Base-by-base conservation (phyloP, 1,140 invertebrate species). In the Drosophila rufa region DNA sequence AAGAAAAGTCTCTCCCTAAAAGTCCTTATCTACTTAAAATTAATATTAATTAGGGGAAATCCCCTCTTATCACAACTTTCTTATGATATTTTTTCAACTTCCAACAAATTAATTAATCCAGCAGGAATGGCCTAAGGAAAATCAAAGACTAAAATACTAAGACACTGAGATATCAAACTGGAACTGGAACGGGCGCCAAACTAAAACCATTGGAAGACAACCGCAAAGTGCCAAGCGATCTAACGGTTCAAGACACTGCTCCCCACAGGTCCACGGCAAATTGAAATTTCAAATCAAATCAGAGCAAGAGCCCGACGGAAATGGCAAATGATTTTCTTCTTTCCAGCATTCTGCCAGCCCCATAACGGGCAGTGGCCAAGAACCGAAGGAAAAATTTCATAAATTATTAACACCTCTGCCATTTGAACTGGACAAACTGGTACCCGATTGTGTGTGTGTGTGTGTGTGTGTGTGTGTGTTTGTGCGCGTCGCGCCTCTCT, bases 341-440 rank as follows among this genome's bases (percentile, higher is more conserved):
- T 40, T 38, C 19, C 60, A 75, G 17, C 51, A 57, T 76, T 69
- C 57, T 78, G 67, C 76, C 38, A 55, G 30, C 66, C 47, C 67
- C 68, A 73, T 70, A 78, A 79, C 67, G 53, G 76, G 46, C 57
- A 43, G 38, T 43, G 30, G 58, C 46, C 33, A 38, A 62, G 56
- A 45, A 71, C 22, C 42, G 25, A 69, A 55, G 43, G 46, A 69
- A 69, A 79, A 79, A 79, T 73, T 91, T 90, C 75, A 91, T 79
- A 91, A 91, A 91, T 84, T 86, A 91, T 91, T 91, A 91, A 89
- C 89, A 91, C 89, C 89, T 91, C 78, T 91, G 87, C 80, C 86
- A 83, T 91, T 87, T 91, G 87, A 87, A 91, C 86, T 91, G 80
- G 87, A 91, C 89, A 91, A 91, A 91, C 87, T 75, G 75, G 86